phyloP scores from a whole-genome alignment of 1,140 invertebrate species.

The Drosophila funebris region DNA sequence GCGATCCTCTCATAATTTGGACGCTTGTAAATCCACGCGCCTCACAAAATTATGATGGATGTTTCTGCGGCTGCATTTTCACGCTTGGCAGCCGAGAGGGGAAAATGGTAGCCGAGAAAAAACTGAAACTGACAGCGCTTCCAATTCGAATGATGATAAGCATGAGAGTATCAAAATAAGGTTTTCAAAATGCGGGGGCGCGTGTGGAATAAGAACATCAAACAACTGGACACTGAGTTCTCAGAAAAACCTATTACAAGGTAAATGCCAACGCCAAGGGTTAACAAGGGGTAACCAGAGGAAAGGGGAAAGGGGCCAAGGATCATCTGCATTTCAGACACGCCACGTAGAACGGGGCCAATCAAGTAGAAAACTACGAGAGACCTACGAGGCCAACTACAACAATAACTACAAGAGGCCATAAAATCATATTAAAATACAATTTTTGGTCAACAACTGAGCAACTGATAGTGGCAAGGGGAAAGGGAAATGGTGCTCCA shows the following conservation, averaged over 20 bases:
- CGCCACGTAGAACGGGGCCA: constrained; percentile 46
- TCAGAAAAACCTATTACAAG: constrained; percentile 66
- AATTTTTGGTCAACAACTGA: constrained; percentile 63
- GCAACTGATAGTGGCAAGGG: neutral
- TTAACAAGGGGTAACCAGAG: constrained; percentile 3
- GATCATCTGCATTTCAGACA: constrained; percentile 59
- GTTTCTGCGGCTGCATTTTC: constrained; percentile 64
- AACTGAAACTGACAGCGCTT: constrained; percentile 67
- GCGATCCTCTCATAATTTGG: constrained; percentile 67
- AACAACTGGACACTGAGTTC: constrained; percentile 55
- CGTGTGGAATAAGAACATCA: constrained; percentile 49
- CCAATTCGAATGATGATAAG: constrained; percentile 38
- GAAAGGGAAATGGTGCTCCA: neutral
- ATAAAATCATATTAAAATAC: constrained; percentile 82
- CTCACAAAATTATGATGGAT: constrained; percentile 77
- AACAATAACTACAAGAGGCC: constrained; percentile 55
- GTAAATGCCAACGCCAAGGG: constrained; percentile 38
- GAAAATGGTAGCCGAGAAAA: constrained; percentile 44
- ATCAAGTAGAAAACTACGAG: constrained; percentile 44
- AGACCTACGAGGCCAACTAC: constrained; percentile 30
- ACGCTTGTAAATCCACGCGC: constrained; percentile 79
- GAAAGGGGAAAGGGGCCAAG: constrained; percentile 42
- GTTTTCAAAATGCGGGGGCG: constrained; percentile 37
- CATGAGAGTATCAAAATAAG: constrained; percentile 16
- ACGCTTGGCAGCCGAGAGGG: constrained; percentile 45